A percentile compares a stretch with the other conserved stretches of the same genome.
phyloP scores from a whole-genome alignment of 2,888 invertebrate species.

The Pyrrhosoma nymphula region DNA sequence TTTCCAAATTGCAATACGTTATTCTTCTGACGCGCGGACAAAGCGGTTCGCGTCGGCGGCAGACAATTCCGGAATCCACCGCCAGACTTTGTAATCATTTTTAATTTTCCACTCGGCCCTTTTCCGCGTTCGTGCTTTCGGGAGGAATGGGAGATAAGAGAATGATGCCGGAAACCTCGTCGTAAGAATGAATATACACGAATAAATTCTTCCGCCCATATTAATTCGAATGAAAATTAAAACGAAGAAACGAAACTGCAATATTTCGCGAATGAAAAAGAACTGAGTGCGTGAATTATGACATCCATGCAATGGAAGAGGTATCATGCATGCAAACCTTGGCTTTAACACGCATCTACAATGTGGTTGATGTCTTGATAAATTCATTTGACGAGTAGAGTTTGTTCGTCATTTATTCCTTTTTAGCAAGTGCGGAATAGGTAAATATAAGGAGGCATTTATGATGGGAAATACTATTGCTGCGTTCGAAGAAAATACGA shows the following conservation, averaged over 20 bases:
- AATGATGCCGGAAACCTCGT: neutral
- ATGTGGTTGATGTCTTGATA: too few species aligned
- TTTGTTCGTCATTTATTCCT: too few species aligned
- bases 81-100: neutral
- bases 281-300: neutral
- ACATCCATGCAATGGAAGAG: neutral
- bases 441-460: too few species aligned
- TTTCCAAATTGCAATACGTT: neutral
- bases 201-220: neutral
- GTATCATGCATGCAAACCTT: neutral
- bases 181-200: neutral
- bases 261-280: neutral
- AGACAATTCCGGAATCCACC: neutral
- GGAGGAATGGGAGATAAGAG: neutral
- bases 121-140: neutral
- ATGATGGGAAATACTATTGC: too few species aligned
- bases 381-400: too few species aligned
- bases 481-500: too few species aligned
- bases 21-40: neutral
- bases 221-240: neutral
- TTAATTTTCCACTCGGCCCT: constrained; percentile 1
- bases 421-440: too few species aligned
- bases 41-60: neutral
- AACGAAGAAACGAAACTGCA: neutral
- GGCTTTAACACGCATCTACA: too few species aligned